These are phyloP conservation scores for Platyura marginata DNA, from an alignment of 1,140 invertebrate species.

Conservation along the genomic window DNA sequence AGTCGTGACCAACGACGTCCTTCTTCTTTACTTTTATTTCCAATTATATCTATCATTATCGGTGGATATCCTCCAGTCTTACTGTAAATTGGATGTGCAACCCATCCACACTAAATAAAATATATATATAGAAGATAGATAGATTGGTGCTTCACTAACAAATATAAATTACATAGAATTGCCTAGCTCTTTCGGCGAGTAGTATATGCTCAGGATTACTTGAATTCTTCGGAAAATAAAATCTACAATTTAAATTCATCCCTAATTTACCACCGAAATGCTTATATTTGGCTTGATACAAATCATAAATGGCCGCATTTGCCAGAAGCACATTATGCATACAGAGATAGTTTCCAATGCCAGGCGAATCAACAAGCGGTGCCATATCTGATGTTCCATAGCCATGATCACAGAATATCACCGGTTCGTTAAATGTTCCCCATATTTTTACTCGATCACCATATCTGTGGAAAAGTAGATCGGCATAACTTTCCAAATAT, in stretches of 20 bases:
- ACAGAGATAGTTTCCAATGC: conserved; percentile 33
- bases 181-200: background rate
- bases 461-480: conserved; percentile 27
- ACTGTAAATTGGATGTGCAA: conserved; percentile 39
- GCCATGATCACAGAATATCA: conserved; percentile 22
- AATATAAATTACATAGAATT: background rate
- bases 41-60: conserved; percentile 31
- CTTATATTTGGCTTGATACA: conserved; percentile 21
- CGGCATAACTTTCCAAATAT: conserved; percentile 33
- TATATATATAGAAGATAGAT: no score
- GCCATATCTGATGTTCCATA: conserved; percentile 39
- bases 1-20: conserved; percentile 26
- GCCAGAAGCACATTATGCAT: conserved; percentile 31
- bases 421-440: conserved; percentile 29
- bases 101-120: no score
- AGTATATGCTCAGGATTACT: background rate
- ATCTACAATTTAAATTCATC: conserved; percentile 25
- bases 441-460: conserved; percentile 26
- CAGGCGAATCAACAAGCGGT: conserved; percentile 32
- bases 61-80: conserved; percentile 36
- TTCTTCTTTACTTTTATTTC: conserved; percentile 26
- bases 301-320: conserved; percentile 30
- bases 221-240: background rate
- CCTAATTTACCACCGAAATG: conserved; percentile 26
- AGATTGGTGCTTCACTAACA: no score